Percentiles rank a stretch among this genome's conserved stretches.
Evolutionary conservation across 2,797 vertebrate genomes (phyloP).

Genomic region (Anabas testudineus): DNA sequence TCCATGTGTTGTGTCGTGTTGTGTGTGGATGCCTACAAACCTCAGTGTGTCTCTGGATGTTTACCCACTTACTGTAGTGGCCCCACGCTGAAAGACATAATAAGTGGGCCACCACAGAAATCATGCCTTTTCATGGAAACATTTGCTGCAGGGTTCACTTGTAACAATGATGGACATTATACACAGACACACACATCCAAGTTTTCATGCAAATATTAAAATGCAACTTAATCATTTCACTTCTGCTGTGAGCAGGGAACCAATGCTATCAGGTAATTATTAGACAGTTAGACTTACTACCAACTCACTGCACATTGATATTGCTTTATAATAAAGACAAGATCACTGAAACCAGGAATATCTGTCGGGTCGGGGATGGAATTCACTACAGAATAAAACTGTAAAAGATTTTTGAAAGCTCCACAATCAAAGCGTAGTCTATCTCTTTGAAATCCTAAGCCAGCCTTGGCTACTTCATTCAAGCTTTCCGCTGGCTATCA

Average conservation of each 20-base stretch:
- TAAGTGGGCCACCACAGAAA: constrained; percentile 36
- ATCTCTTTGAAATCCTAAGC: constrained; percentile 77
- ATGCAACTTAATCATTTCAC: background rate
- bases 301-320: no score
- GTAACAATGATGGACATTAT: constrained; percentile 1
- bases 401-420: constrained; percentile 59
- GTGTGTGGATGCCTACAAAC: constrained; percentile 19
- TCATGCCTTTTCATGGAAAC: constrained; percentile 14
- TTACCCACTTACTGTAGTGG: constrained; percentile 59
- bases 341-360: no score
- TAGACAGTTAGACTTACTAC: no score
- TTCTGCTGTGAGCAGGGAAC: background rate
- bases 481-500: constrained; percentile 79
- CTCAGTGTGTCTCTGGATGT: constrained; percentile 47
- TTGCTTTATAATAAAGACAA: no score
- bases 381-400: constrained; percentile 44
- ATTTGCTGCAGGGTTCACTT: constrained; percentile 25
- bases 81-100: constrained; percentile 46
- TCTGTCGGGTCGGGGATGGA: constrained; percentile 33
- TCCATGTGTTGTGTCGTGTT: constrained; percentile 34
- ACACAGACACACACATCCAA: background rate
- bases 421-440: constrained; percentile 59
- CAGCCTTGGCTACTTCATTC: constrained; percentile 79
- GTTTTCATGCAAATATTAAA: background rate
- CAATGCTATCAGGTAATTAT: background rate